Evolutionary conservation across 2,888 invertebrate species (phyloP), one percentile per base, ranked within the genome.

Genomic region (Listrodromus nycthemerus): DNA sequence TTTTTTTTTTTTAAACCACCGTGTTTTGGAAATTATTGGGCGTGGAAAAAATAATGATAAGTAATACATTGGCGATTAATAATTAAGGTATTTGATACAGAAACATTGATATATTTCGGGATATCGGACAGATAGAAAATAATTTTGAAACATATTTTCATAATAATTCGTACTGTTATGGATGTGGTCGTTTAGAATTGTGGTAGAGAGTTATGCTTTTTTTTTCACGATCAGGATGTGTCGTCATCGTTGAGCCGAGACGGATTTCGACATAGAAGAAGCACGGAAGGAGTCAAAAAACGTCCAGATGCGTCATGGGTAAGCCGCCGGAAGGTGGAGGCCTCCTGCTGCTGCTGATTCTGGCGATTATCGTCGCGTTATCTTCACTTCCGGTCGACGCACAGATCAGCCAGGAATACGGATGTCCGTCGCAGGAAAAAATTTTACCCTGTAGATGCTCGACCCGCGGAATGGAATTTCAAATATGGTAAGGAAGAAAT

Each of bases 381-480:
- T 85, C 76, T 27, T 82, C 41, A 10, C 27, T 84, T 33, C 63
- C 84, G 75, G 84, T 82, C 71, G 81, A 85, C 27, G 88, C 87
- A 73, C 92, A 92, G 85, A 85, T 90, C 30, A 88, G 85, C 73
- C 88, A 90, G 41, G 93, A 93, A 77, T 92, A 93, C 86, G 92
- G 94, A 91, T 98, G 98, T 92, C 97, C 98, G 33, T 94, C 95
- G 33, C 96, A 97, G 83, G 97, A 97, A 89, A 94, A 95, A 66
- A 97, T 98, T 89, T 93, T 96, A 80, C 98, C 98, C 30, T 98
- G 98, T 92, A 95, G 97, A 88, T 98, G 98, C 93, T 95, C 97
- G 37, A 95, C 96, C 85, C 95, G 96, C 66, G 95, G 95, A 89
- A 96, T 96, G 90, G 97, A 98, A 90, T 95, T 96, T 88, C 98